Base-by-base conservation (phyloP, 2,113 vertebrate genomes). In the Sander vitreus region DNA sequence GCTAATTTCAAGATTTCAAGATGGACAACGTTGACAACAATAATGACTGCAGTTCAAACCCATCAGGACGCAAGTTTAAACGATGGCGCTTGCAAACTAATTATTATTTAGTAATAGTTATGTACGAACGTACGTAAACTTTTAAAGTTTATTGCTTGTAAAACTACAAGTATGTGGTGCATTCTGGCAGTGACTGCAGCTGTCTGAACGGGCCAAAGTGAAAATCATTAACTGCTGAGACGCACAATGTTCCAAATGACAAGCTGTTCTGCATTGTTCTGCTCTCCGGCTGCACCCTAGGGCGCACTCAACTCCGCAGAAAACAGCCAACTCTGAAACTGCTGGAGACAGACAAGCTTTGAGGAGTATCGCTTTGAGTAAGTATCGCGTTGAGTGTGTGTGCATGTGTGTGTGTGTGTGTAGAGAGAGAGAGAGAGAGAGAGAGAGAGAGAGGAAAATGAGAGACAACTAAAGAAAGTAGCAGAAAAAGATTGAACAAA, bases 181-280 rank as follows among this genome's bases (percentile, higher is more conserved):
- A 43, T 68, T 72, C 33, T 63, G 50, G 54, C 15, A 25, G 30
- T 16, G 43, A 60, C 81, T 63, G 77, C 67, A 77, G 65, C 60
- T 67, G 55, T 78, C 39, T 66, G 76, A 83, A 62, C 30, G 43
- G 60, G 66, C 66, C 83, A 81, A 79, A 83, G 45, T 47, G 66
- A 89, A 85, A 82, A 78, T 82, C 66, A 78, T 81, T 85, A 76
- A 77, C 73, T n/a, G 76, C 77, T 58, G 72, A 83, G 71, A 85
- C 13, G 18, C 80, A 74, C 39, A 2, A 30, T 58, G 55, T 63
- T 86, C 39, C 71, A 81, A 87, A 79, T 59, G 78, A 90, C 86
- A 87, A 83, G 78, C 83, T 88, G 78, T 51, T 87, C 85, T 76
- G 69, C 80, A 88, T 86, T 90, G 84, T 87, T 89, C 76, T 70